These are phyloP conservation scores for Arenicola marina DNA, from an alignment of 2,888 invertebrate species.

Conservation along the genomic window DNA sequence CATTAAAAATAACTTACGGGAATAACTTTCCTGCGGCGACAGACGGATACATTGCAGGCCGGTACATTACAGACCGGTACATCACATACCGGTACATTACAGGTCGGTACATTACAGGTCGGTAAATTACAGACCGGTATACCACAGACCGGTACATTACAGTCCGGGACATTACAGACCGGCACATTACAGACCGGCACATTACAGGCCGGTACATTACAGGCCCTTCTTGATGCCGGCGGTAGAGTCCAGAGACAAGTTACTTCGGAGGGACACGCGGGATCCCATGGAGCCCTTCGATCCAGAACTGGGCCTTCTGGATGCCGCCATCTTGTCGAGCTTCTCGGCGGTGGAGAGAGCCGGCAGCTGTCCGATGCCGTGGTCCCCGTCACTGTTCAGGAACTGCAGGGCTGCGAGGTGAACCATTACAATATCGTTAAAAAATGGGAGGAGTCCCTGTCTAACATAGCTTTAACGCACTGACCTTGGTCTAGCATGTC, in stretches of 20 bases:
- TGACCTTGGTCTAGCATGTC: no score
- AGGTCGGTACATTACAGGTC: no score
- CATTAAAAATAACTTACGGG: no score
- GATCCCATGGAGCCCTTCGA: conserved; percentile 5
- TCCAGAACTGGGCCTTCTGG: neutral
- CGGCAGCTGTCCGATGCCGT: conserved; percentile 19
- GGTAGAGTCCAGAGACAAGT: neutral
- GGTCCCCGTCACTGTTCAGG: conserved; percentile 18
- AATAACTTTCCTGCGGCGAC: no score
- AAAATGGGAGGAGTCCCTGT: neutral
- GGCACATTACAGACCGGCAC: no score
- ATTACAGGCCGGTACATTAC: neutral
- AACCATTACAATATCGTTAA: neutral
- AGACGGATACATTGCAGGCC: no score
- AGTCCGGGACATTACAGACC: no score
- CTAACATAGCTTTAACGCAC: no score
- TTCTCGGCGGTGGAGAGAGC: conserved; percentile 32
- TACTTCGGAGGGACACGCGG: conserved; percentile 10
- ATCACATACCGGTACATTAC: no score
- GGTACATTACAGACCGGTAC: no score
- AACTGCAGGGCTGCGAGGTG: conserved; percentile 25
- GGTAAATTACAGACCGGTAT: no score
- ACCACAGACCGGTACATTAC: no score
- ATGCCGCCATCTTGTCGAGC: conserved; percentile 21
- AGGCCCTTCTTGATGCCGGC: conserved; percentile 7